These are phyloP conservation scores for Synanceia verrucosa DNA, from an alignment of 2,797 vertebrate genomes.

Conservation along the genomic window DNA sequence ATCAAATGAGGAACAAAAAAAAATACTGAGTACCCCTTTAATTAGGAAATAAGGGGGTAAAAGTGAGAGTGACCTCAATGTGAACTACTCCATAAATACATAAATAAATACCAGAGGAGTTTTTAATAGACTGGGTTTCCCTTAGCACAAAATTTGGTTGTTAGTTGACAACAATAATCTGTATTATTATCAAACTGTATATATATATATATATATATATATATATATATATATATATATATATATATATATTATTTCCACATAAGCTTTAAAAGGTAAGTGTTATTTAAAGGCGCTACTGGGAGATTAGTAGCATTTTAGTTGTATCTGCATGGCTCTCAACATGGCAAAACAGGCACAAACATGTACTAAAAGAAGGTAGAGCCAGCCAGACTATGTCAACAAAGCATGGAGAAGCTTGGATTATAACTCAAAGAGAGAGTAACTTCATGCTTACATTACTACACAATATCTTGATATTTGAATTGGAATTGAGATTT, in stretches of 20 bases:
- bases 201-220: no score
- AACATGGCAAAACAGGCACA: not conserved
- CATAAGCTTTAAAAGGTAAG: not conserved
- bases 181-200: not conserved
- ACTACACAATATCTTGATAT: not conserved
- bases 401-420: not conserved
- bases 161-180: not conserved
- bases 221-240: no score
- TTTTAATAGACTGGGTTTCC: not conserved
- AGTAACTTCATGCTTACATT: not conserved
- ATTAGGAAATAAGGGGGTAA: not conserved
- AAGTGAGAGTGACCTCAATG: not conserved
- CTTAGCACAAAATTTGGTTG: not conserved
- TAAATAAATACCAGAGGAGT: fast-evolving
- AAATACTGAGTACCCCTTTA: not conserved
- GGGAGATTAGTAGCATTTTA: no score
- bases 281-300: not conserved
- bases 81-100: not conserved
- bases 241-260: not conserved
- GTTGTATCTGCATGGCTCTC: not conserved
- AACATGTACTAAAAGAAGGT: not conserved
- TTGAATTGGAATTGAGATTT: not conserved
- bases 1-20: not conserved
- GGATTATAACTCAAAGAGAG: not conserved
- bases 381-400: no score